Base-by-base conservation (phyloP, 2,888 invertebrate genomes). In the Eumacrocentrus americanus region DNA sequence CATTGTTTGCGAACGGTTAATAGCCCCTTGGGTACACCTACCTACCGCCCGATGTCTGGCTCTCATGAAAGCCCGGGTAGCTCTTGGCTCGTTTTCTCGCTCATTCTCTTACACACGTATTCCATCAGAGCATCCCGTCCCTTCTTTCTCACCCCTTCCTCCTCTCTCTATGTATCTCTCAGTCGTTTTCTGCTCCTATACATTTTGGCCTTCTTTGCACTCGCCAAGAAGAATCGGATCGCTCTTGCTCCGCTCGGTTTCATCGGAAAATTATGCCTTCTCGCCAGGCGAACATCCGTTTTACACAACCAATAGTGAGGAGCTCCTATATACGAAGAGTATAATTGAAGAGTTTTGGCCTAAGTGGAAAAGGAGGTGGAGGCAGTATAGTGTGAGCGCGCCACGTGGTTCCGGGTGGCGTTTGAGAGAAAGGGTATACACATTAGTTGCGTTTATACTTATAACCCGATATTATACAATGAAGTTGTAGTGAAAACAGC, bases 1-100 rank as follows among this genome's bases (percentile, higher is more conserved):
- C 77, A 79, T 78, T 79, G 78, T 79, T 79, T 79, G 78, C 75
- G 69, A 76, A 78, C 76, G 73, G 76, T 79, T 79, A 78, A 79
- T 79, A 78, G 76, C 73, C 77, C 73, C 75, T 69, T 69, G 76
- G 74, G 77, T 74, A 71, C 73, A 74, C 73, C 74, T 72, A 70
- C 63, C 23, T 25, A 66, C 63, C 66, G 66, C 61, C 62, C 67
- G 61, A 69, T 69, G 69, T 70, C 69, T 66, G 61, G 54, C 67
- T 70, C 66, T 70, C 69, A 66, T 69, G 67, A 62, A 68, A 67
- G 65, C 64, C 69, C 68, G 5, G 22, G 12, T 20, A 2, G 35
- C 23, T 14, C 23, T n/a, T 35, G 3, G 60, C 61, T 40, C 62
- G 63, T 29, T 67, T 63, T 61, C 59, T 58, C 60, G 66, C 61